Conservation (phyloP, 2,888 invertebrate species). For the Muschampia plurimacula region DNA sequence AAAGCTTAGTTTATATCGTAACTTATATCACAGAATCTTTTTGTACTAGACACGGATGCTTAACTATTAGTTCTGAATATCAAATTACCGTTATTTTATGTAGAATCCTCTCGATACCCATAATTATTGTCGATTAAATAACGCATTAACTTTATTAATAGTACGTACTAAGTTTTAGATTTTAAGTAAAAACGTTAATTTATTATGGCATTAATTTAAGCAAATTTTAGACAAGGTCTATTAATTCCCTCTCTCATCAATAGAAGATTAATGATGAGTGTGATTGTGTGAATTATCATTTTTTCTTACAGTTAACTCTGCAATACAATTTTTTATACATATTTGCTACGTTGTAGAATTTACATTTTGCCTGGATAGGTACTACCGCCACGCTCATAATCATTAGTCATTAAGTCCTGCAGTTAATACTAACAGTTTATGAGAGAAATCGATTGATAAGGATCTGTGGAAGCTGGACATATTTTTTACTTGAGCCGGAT, state of each 20-base stretch:
- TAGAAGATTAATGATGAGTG: constrained; percentile 21
- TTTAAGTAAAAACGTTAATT: constrained; percentile 27
- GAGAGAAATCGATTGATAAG: too few species aligned
- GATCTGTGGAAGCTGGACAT: too few species aligned
- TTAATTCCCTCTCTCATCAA: constrained; percentile 25
- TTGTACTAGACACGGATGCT: neutral
- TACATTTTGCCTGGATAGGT: neutral
- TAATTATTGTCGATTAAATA: constrained; percentile 31
- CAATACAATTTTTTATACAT: neutral
- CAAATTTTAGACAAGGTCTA: constrained; percentile 14
- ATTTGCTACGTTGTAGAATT: neutral
- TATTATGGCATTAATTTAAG: constrained; percentile 25
- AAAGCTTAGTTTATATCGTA: neutral
- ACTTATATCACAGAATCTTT: neutral
- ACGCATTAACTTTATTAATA: constrained; percentile 28
- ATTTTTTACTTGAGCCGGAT: neutral
- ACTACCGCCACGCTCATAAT: too few species aligned
- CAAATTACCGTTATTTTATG: constrained; percentile 17
- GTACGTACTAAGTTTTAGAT: constrained; percentile 7
- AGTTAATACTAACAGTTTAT: too few species aligned
- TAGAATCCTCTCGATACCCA: neutral
- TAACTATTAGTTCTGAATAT: constrained; percentile 3
- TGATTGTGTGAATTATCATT: constrained; percentile 1
- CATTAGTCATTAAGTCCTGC: too few species aligned
- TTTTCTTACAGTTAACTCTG: neutral